Conservation (phyloP, 2,113 vertebrate species). For the Myocastor coypus region DNA sequence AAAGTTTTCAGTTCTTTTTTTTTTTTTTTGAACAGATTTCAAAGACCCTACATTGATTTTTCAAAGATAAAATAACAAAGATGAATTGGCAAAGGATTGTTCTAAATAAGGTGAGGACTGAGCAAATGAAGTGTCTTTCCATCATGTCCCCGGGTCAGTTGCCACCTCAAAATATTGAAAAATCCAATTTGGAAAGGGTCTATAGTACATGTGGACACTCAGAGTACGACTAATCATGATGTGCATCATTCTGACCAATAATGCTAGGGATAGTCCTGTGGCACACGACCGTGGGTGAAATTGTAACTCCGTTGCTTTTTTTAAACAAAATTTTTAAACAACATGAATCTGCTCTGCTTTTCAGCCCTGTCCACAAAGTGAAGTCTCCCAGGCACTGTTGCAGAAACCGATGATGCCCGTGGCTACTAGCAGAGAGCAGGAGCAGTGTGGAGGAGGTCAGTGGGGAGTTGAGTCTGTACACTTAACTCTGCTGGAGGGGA, state of each 20-base stretch:
- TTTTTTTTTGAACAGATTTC: not conserved
- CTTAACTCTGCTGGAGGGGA: not conserved
- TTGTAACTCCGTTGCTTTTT: not conserved
- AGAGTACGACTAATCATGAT: not conserved
- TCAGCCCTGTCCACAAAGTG: not conserved
- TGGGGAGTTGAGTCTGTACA: not conserved
- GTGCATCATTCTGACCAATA: slow-evolving; percentile 1
- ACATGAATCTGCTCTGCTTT: not conserved
- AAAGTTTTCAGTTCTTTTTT: no score
- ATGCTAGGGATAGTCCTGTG: not conserved
- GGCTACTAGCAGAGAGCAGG: not conserved
- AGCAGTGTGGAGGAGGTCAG: not conserved
- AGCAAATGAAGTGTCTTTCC: not conserved
- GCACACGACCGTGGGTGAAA: not conserved
- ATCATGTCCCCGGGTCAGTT: not conserved
- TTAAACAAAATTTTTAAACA: not conserved
- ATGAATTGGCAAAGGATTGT: not conserved
- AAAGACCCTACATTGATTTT: not conserved
- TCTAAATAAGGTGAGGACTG: not conserved
- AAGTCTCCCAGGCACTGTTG: not conserved
- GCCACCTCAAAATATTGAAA: not conserved
- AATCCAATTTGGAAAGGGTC: not conserved
- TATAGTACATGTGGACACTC: not conserved
- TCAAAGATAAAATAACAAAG: not conserved
- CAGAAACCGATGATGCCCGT: not conserved